Evolutionary conservation across 2,113 vertebrate species (phyloP), one percentile per base, ranked within the genome.

Genomic region (Hippocampus barbouri): DNA sequence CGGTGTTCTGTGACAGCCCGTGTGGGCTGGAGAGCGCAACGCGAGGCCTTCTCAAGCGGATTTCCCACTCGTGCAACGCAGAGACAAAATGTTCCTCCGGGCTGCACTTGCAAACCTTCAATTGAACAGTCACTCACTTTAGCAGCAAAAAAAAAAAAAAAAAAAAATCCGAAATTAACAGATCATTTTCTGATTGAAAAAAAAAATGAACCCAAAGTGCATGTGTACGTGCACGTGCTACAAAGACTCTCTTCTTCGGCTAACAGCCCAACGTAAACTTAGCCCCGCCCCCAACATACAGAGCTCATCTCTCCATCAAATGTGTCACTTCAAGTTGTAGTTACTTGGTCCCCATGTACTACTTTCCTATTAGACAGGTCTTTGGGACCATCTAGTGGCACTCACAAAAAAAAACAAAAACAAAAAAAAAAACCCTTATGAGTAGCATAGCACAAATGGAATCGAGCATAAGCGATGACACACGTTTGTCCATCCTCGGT

Each of bases 11-110:
- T 79, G 87, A 87, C 83, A 83, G 78, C 63, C 51, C 51, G 77
- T 84, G 87, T 86, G 83, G 84, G 83, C 70, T 77, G 41, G 84
- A 83, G 86, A 85, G 71, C 84, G 74, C 78, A 87, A 88, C 83
- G 84, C 53, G 56, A 47, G 5, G 59, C 15, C 27, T 61, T 61
- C 59, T 61, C 59, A 9, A 61, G 59, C 18, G 27, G 59, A 61
- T 8, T 27, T 61, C 27, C 15, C 16, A 15, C 27, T 61, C 15
- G 53, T n/a, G n/a, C 8, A 54, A n/a, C 8, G 53, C 20, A 20
- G 49, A 1, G 5, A 51, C 49, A 51, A 18, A 20, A 20, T 51
- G 51, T 8, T 21, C 49, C 49, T 53, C 25, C 23, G 57, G 23
- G 25, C 57, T 15, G 23, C 23, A 25, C 21, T 25, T 23, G 10